These are phyloP conservation scores for Pelobates cultripes DNA, from an alignment of 2,797 vertebrate genomes.

Conservation along the genomic window DNA sequence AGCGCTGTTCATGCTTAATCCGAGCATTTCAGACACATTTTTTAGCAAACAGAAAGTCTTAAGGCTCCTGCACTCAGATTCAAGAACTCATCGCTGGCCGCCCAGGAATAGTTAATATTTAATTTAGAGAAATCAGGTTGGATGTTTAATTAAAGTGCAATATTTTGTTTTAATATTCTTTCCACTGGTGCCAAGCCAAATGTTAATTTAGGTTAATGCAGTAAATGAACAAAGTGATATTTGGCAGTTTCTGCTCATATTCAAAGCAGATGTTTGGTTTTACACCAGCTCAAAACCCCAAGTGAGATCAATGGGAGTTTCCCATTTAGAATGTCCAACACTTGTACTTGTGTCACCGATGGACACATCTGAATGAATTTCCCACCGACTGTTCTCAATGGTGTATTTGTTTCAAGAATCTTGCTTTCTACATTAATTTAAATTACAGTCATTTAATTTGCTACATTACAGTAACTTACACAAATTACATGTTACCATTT, in stretches of 20 bases:
- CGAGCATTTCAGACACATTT: background rate
- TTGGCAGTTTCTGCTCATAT: background rate
- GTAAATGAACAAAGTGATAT: conserved; percentile 4
- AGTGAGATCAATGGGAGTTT: conserved; percentile 40
- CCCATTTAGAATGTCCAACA: background rate
- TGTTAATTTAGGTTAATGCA: conserved; percentile 20
- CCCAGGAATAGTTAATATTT: background rate
- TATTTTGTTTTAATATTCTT: background rate
- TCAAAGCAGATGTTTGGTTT: conserved; percentile 28
- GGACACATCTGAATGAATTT: background rate
- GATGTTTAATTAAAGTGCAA: background rate
- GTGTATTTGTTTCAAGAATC: background rate
- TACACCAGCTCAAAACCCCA: conserved; percentile 8
- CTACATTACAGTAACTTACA: too few relatives aligned
- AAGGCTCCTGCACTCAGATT: background rate
- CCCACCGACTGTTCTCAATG: background rate
- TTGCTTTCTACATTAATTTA: background rate
- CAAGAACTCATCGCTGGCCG: background rate
- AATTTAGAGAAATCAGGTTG: background rate
- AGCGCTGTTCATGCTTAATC: too few relatives aligned
- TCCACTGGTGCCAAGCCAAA: background rate
- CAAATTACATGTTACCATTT: too few relatives aligned
- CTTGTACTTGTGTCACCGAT: conserved; percentile 4
- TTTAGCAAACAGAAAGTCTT: background rate
- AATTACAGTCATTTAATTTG: background rate